These are phyloP conservation scores for Bemisia tabaci DNA, from an alignment of 1,140 invertebrate species.

Conservation along the genomic window DNA sequence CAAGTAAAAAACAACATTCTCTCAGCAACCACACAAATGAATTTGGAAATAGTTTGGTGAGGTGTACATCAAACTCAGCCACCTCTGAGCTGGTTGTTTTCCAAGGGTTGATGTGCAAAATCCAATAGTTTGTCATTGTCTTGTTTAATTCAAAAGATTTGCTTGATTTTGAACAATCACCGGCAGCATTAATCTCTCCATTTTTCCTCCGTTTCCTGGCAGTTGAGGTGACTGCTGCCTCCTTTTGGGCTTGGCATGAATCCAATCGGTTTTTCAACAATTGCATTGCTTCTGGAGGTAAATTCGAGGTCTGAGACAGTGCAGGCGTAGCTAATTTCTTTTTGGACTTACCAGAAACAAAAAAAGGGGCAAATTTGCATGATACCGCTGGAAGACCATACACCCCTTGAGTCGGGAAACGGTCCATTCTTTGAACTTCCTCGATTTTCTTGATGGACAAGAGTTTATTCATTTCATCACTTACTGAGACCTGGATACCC, in stretches of 20 bases:
- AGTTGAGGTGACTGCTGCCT: neutral
- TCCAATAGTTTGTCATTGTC: neutral
- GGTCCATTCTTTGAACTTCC: neutral
- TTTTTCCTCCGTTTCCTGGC: neutral
- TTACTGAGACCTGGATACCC: neutral
- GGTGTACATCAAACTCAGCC: neutral
- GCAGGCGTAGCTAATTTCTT: neutral
- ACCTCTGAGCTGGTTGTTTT: neutral
- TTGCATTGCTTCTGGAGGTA: neutral
- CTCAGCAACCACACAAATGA: neutral
- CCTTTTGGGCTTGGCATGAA: neutral
- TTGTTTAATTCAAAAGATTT: neutral
- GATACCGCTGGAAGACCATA: neutral
- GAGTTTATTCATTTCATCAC: neutral
- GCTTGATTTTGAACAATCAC: neutral
- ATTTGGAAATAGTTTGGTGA: neutral
- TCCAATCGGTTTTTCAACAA: neutral
- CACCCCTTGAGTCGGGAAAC: neutral
- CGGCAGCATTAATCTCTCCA: neutral
- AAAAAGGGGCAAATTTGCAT: neutral
- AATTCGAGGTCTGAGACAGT: no score
- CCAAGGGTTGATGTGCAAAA: neutral
- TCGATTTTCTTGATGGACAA: neutral
- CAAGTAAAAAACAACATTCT: neutral
- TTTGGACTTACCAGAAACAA: neutral